Percentiles rank a stretch among this genome's conserved stretches.
Conservation (phyloP, 2,888 invertebrate genomes). For the Yponomeuta malinellus region DNA sequence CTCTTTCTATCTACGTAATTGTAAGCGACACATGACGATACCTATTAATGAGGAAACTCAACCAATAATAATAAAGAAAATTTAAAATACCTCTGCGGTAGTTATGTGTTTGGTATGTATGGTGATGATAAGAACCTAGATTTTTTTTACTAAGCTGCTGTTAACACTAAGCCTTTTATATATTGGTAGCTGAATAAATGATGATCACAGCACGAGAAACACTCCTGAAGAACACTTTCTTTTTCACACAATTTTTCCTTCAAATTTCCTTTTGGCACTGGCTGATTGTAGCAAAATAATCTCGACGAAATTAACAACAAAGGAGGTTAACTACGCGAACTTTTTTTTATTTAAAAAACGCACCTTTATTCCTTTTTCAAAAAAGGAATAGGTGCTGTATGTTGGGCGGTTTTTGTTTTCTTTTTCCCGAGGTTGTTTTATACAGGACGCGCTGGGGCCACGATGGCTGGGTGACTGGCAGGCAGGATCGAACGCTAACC, state of each 20-base stretch:
- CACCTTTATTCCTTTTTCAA: constrained; percentile 53
- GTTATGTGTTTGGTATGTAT: constrained; percentile 20
- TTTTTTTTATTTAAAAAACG: constrained; percentile 31
- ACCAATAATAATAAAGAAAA: constrained; percentile 32
- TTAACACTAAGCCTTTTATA: constrained; percentile 10
- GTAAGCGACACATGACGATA: constrained; percentile 57
- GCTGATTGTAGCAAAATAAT: constrained; percentile 20
- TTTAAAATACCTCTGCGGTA: constrained; percentile 51
- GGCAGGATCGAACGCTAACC: constrained; percentile 69
- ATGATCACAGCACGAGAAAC: background rate
- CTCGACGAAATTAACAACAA: constrained; percentile 62
- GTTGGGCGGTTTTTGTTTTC: constrained; percentile 29
- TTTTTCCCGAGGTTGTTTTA: constrained; percentile 33
- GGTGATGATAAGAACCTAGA: background rate
- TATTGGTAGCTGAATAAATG: background rate
- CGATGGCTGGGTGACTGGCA: constrained; percentile 70
- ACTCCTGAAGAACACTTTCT: background rate
- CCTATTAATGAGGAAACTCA: constrained; percentile 48
- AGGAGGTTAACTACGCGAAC: constrained; percentile 62
- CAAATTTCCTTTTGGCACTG: background rate
- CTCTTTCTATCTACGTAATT: constrained; percentile 20
- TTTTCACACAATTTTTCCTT: constrained; percentile 25
- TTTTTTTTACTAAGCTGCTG: constrained; percentile 10
- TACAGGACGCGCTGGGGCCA: constrained; percentile 60
- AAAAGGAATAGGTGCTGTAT: constrained; percentile 62